Percentiles rank a stretch among this genome's conserved stretches.
These are phyloP conservation scores for Leucoma salicis DNA, from an alignment of 2,888 invertebrate genomes.

Conservation along the genomic window DNA sequence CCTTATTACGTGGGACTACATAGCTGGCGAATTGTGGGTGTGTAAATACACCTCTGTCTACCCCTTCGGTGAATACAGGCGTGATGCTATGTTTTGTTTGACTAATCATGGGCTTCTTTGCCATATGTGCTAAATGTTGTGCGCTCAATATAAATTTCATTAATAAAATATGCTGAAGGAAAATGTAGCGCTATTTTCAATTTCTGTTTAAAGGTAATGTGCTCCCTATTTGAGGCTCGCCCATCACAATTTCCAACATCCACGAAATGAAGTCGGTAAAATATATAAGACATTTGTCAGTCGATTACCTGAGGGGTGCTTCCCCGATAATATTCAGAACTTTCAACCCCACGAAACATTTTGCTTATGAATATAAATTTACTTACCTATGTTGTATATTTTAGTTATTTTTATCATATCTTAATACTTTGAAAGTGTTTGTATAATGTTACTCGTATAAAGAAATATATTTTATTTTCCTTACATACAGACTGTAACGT, in stretches of 20 bases:
- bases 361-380: conserved; percentile 74
- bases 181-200: conserved; percentile 24
- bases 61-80: too few species aligned
- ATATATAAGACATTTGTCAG: conserved; percentile 80
- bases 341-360: conserved; percentile 57
- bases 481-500: background rate
- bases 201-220: conserved; percentile 27
- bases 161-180: conserved; percentile 1
- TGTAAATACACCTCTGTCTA: too few species aligned
- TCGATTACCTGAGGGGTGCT: conserved; percentile 74
- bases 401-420: conserved; percentile 37
- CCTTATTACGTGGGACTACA: too few species aligned
- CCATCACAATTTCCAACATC: conserved; percentile 44
- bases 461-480: conserved; percentile 8
- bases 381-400: conserved; percentile 48
- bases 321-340: conserved; percentile 67
- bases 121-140: too few species aligned
- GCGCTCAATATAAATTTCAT: background rate
- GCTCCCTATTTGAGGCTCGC: conserved; percentile 31
- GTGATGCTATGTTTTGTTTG: too few species aligned
- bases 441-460: conserved; percentile 7
- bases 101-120: background rate
- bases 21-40: too few species aligned
- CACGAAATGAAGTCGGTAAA: conserved; percentile 76
- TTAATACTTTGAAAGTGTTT: conserved; percentile 26